Evolutionary conservation across 2,113 vertebrate species (phyloP), one percentile per base, ranked within the genome.

Genomic region (Ceuthmochares aereus): DNA sequence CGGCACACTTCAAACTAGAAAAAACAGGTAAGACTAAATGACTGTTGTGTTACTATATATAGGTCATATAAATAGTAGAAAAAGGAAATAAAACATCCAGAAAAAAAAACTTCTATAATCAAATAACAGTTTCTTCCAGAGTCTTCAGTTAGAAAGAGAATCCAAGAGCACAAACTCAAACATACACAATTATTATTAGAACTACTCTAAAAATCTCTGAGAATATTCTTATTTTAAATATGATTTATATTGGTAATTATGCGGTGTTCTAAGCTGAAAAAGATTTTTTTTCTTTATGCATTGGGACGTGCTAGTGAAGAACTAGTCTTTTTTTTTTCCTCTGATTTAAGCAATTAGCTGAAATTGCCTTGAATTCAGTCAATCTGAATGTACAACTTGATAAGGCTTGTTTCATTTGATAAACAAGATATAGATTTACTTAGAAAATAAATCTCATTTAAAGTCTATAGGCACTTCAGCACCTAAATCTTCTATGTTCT

Each of bases 141-240:
- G 9, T 47, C 22, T 29, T 45, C 20, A 42, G 7, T 45, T 32
- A 84, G 45, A 64, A 91, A 75, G 7, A 15, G 9, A 86, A 70
- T 11, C 4, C 2, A 70, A 70, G 5, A 51, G 2, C 10, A 29
- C 2, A 81, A 67, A 82, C 1, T 0, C 2, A 74, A 32, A 5
- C 5, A n/a, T 27, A 29, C 1, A 69, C 2, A 11, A 5, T 10
- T 42, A 23, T 10, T 59, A 20, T 30, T n/a, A n/a, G n/a, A 76
- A 29, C 1, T 45, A 14, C 4, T 1, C 4, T 37, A 6, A 54
- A 64, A 72, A 27, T 19, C 7, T 59, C 29, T 45, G 15, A 52
- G 4, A 45, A 12, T 21, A 14, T 74, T 63, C 3, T 55, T n/a
- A 47, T 62, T 52, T 69, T 43, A 70, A 40, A 7, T 32, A 30